Evolutionary conservation across 2,888 invertebrate species (phyloP).

Genomic region (Koerneria pararmatus): DNA sequence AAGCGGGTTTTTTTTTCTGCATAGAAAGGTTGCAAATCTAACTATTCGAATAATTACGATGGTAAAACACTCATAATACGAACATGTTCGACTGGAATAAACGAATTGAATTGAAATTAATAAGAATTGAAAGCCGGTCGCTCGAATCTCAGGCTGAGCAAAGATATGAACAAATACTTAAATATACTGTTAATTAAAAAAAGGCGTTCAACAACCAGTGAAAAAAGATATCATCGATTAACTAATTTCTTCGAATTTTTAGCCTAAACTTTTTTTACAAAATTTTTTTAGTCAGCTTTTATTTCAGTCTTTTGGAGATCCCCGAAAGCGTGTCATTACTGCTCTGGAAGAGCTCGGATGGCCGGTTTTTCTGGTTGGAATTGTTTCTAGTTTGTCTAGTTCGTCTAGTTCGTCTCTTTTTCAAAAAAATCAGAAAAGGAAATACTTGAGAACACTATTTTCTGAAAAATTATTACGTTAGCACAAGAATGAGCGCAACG

Average conservation of each 20-base stretch:
- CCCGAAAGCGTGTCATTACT: constrained; percentile 72
- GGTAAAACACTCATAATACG: too few relatives aligned
- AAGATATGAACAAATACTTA: background rate
- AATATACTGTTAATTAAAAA: background rate
- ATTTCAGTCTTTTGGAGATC: constrained; percentile 13
- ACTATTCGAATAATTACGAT: too few relatives aligned
- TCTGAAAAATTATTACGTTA: too few relatives aligned
- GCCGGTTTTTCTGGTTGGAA: constrained; percentile 70
- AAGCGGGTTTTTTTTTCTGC: too few relatives aligned
- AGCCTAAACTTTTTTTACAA: background rate
- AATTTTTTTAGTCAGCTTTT: constrained; percentile 65
- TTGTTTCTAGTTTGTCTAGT: background rate
- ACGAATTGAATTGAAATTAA: too few relatives aligned
- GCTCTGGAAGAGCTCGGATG: constrained; percentile 82
- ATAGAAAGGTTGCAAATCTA: too few relatives aligned
- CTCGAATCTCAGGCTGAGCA: too few relatives aligned
- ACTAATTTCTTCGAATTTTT: background rate
- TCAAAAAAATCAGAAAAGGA: too few relatives aligned
- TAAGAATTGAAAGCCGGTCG: too few relatives aligned
- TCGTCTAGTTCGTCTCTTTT: constrained; percentile 7
- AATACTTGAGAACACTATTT: too few relatives aligned
- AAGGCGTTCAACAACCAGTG: background rate
- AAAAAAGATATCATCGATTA: background rate
- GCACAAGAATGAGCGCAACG: too few relatives aligned
- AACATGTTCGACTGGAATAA: too few relatives aligned